Conservation (phyloP, 2,797 vertebrate species). For the Onychomys leucogaster region DNA sequence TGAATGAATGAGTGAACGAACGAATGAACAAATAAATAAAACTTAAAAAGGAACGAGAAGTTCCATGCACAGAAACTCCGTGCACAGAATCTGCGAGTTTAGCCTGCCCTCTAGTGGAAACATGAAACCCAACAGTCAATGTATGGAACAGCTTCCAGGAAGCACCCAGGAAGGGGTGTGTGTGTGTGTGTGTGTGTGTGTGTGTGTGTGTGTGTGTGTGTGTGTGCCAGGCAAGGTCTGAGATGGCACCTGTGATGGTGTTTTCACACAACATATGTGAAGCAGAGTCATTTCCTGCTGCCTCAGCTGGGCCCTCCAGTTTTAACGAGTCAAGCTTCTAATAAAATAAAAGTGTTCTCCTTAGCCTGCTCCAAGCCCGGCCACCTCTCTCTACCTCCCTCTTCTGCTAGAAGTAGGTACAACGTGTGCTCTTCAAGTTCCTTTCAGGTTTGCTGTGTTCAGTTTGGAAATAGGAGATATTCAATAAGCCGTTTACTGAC, state of each 20-base stretch:
- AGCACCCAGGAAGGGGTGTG: neutral
- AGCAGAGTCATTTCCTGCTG: neutral
- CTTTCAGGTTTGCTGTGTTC: neutral
- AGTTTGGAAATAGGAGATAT: neutral
- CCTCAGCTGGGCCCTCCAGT: neutral
- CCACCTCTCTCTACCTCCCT: neutral
- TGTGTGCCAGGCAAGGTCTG: neutral
- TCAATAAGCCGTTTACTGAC: neutral
- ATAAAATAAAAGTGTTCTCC: neutral
- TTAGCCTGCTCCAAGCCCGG: neutral
- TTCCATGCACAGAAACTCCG: no score
- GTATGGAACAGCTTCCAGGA: neutral
- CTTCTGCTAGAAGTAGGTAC: neutral
- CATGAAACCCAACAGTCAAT: neutral
- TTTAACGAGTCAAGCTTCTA: neutral
- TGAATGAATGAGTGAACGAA: no score
- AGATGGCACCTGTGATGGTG: neutral
- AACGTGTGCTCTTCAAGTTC: no score
- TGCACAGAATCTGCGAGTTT: slow-evolving; percentile 37
- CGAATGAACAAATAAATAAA: no score
- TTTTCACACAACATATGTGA: neutral
- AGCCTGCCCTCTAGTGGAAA: slow-evolving; percentile 73
- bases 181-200: no score
- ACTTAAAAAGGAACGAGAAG: no score
- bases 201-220: no score